Evolutionary conservation across 1,140 invertebrate genomes (phyloP), one percentile per base, ranked within the genome.

Genomic region (Microplitis mediator): DNA sequence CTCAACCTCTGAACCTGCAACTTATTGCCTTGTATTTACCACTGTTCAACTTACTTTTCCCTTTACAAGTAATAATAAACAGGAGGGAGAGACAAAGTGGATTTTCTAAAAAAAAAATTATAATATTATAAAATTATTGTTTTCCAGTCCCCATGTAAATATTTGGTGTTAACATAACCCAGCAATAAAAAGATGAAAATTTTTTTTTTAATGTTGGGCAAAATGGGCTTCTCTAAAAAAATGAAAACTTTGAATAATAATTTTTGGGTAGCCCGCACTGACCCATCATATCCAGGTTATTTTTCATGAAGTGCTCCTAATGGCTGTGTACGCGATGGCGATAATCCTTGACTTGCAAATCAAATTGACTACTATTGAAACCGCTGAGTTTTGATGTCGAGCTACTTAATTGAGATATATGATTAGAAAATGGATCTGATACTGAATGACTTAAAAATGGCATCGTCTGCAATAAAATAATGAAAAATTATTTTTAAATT

Each of bases 341-440:
- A 93, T 88, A 92, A 91, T 76, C 89, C 91, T 82, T 90, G 89
- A 69, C 87, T 88, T 66, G 89, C 86, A 92, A 91, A 78, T 94
- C 93, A 80, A 92, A 91, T 78, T 91, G 88, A 76, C 88, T 88
- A 77, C 89, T 91, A 81, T 91, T 91, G 72, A 88, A 90, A 78
- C 89, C 89, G 61, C 89, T 88, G 73, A 90, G 84, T 81, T 92
- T 92, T 36, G 90, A 90, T 14, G 89, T 84, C 70, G 89, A 90
- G 79, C 89, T 89, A 80, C 91, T 91, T 67, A 92, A 77, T 76
- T 89, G 90, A 66, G 90, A 89, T 79, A 91, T 90, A 76, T 89
- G 88, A 84, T 91, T 90, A 77, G 89, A 89, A 82, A 91, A 88
- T 58, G 90, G 88, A 82, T 92, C 91, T 67, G 85, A 82, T 36